Base-by-base conservation (phyloP, 1,140 invertebrate species). In the Campodea augens region DNA sequence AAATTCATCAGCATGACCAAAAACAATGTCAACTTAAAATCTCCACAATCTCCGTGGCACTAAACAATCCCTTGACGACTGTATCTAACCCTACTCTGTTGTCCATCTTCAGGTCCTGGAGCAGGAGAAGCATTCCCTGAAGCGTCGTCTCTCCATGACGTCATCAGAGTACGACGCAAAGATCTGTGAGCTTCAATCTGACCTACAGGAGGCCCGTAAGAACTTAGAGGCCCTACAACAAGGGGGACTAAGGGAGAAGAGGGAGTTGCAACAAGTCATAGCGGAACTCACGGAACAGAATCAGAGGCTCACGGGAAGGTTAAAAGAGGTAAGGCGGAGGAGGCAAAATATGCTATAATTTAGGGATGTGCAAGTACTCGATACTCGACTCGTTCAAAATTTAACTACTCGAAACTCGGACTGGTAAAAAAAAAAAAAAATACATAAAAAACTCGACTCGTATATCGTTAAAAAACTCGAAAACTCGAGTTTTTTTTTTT, bases 241-340 rank as follows among this genome's bases (percentile, higher is more conserved):
- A 32, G 61, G 70, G 12, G 60, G 74, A 22, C 72, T 71, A 51
- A 75, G 81, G 60, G 74, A 73, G 37, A 87, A 92, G 55, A 73
- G 79, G 59, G 74, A 87, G 59, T 78, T 82, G 63, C 67, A 75
- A n/a, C 67, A 73, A 21, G 67, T 86, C 10, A 80, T 96, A 24
- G 70, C 77, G 7, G 86, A 92, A 56, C 69, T 95, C 36, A 86
- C 81, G 18, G 79, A 86, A 48, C 89, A 95, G 62, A 95, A 93
- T 62, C 78, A 83, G 47, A 68, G 87, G 41, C 70, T 96, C 4
- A 88, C 85, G 3, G 70, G 74, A 25, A 86, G 93, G 62, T 71
- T 95, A 23, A 81, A 85, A 61, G 80, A 86, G 61, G 81, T 73
- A 40, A 53, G 52, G n/a, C n/a, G n/a, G n/a, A n/a, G n/a, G n/a